Evolutionary conservation across 2,797 vertebrate genomes (phyloP), one percentile per base, ranked within the genome.

Genomic region (Alfaro cultratus): DNA sequence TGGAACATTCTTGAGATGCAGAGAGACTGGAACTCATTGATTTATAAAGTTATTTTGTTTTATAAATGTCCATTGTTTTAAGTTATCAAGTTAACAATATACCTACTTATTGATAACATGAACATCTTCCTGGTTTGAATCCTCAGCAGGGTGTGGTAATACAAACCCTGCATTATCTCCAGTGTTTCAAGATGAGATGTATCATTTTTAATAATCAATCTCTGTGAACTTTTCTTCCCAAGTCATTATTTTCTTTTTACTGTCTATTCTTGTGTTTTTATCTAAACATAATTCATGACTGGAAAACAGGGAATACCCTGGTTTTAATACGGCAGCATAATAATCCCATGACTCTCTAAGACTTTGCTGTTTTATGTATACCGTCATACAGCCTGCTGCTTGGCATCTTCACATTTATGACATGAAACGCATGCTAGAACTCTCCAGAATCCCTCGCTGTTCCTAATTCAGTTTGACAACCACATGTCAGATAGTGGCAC

Each of bases 321-420:
- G 55, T 84, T 62, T 13, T 36, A 8, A 78, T 57, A 51, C 85
- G 85, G 67, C 85, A 87, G 88, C 84, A 87, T 88, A 89, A 68
- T 79, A 10, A 51, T 51, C 41, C 55, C 23, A 43, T 43, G 39
- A 43, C 74, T 85, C 78, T 73, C 46, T 83, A 76, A 82, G 77
- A 84, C 43, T 75, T 64, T 80, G 88, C 53, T 75, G 46, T 80
- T 51, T 51, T 51, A 51, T 51, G 7, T 51, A 51, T 23, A 23
- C 7, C 7, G 7, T 51, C 57, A 34, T 62, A 87, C 84, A 0
- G 75, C 85, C 88, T 87, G 77, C 76, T 51, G 16, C 78, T 41
- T 41, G 39, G 82, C 81, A 83, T 87, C 75, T 93, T 87, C 81
- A 86, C 86, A 91, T 90, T 85, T 84, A 86, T 91, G 85, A 83